Evolutionary conservation across 2,797 vertebrate species (phyloP), one percentile per base, ranked within the genome.

Genomic region (Pantherophis alleghaniensis): DNA sequence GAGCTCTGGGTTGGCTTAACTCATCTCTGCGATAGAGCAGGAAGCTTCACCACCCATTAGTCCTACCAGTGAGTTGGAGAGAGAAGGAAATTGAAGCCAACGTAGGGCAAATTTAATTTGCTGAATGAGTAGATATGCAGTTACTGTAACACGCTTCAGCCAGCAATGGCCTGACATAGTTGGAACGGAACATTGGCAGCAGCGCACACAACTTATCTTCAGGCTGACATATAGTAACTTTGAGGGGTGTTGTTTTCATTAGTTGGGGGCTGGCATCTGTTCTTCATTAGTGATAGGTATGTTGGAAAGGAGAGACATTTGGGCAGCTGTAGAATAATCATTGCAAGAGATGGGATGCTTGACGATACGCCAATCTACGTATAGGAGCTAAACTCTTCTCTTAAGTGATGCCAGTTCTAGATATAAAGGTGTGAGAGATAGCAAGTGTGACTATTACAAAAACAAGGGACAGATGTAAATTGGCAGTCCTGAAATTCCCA

Each of bases 151-250:
- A 63, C 87, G 26, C 3, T 0, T 91, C 55, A 10, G 28, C 96
- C 97, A 97, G 97, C 96, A 97, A 96, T 97, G 96, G 86, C 92
- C 86, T 95, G 59, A 57, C 95, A 92, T 96, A 94, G 95, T 95
- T 96, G 96, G 95, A 93, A 79, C 0, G 51, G 93, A 66, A 83
- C n/a, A 95, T 92, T 92, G 13, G 56, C 91, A 97, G 95, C 79
- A 92, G 94, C 89, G 91, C 92, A 94, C 90, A 93, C 95, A 93
- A 90, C 92, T 93, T 93, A 7, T 91, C 96, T 91, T 5, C 2
- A 93, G 26, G 88, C 20, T 13, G 59, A 93, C 92, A 57, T 92
- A 91, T 57, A 32, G 51, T 0, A 28, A 1, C 28, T 87, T 42
- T 66, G 28, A 53, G n/a, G n/a, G 14, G 32, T 18, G 66, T 12